A percentile compares a stretch with the other conserved stretches of the same genome.
phyloP scores from a whole-genome alignment of 2,888 invertebrate species.

The Eupelmus urozonus region DNA sequence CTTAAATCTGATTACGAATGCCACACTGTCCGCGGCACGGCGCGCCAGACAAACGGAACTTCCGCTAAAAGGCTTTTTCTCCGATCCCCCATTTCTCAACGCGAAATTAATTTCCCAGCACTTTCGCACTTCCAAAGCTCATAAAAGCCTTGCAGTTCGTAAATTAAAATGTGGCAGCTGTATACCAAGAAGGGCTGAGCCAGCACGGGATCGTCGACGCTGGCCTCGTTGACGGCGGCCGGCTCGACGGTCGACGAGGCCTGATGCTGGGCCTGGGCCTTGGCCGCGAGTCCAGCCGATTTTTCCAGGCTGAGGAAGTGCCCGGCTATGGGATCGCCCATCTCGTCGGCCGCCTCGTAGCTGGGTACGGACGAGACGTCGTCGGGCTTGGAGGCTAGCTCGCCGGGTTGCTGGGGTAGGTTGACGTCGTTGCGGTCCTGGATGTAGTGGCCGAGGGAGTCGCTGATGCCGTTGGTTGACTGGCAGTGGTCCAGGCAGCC shows the following conservation, averaged over 20 bases:
- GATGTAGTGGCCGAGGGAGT: constrained; percentile 77
- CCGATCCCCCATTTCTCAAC: too few relatives aligned
- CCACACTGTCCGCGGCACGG: too few relatives aligned
- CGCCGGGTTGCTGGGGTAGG: constrained; percentile 74
- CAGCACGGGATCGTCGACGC: constrained; percentile 66
- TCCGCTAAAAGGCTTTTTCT: too few relatives aligned
- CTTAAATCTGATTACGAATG: too few relatives aligned
- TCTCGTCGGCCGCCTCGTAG: constrained; percentile 77
- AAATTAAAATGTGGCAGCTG: too few relatives aligned
- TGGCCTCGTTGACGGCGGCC: constrained; percentile 59
- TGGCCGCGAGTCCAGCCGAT: constrained; percentile 71
- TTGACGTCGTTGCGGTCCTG: constrained; percentile 79
- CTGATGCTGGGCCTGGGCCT: constrained; percentile 74
- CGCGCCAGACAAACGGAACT: too few relatives aligned
- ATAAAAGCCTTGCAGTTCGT: too few relatives aligned
- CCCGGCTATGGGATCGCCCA: constrained; percentile 76
- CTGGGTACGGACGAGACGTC: constrained; percentile 71
- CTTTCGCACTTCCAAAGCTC: too few relatives aligned
- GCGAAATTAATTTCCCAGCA: too few relatives aligned
- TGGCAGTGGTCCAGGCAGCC: constrained; percentile 95
- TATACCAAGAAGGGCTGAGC: constrained; percentile 73
- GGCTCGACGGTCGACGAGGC: constrained; percentile 67
- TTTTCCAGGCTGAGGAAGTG: constrained; percentile 77
- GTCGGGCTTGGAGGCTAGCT: constrained; percentile 65
- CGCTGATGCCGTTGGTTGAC: constrained; percentile 77